Percentiles rank a stretch among this genome's conserved stretches.
phyloP scores from a whole-genome alignment of 2,113 vertebrate genomes.

The Chloropsis cyanopogon region DNA sequence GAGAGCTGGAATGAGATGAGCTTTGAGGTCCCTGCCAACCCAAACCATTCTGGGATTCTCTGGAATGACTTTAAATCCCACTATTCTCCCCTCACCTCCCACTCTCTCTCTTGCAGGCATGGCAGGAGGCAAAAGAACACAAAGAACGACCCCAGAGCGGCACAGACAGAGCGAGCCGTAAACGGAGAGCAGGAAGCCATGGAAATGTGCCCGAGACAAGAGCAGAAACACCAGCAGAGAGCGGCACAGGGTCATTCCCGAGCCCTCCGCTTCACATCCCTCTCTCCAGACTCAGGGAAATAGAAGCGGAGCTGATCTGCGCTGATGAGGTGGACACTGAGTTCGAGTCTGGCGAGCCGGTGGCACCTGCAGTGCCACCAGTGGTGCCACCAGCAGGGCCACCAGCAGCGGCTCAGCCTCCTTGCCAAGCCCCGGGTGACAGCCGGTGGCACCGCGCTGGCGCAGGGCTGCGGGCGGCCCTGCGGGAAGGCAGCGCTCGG shows the following conservation, averaged over 20 bases:
- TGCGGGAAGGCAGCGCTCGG: slow-evolving; percentile 70
- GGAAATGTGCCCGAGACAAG: background rate
- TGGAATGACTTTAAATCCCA: background rate
- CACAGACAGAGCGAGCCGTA: background rate
- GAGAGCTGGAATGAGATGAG: background rate
- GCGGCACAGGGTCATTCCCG: background rate
- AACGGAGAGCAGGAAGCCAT: slow-evolving; percentile 10
- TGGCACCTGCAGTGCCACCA: background rate
- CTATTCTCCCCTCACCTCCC: background rate
- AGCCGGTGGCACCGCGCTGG: slow-evolving; percentile 55
- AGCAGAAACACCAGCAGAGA: background rate
- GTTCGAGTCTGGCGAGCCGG: slow-evolving; percentile 40
- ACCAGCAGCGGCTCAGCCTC: background rate
- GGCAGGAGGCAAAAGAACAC: background rate
- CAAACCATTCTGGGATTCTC: background rate
- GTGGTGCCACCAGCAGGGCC: background rate
- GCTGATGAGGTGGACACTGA: slow-evolving; percentile 44
- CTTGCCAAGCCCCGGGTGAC: slow-evolving; percentile 16
- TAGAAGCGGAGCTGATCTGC: slow-evolving; percentile 72
- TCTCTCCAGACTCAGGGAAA: slow-evolving; percentile 56
- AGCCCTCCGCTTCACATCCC: background rate
- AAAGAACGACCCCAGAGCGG: background rate
- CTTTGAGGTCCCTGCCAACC: background rate
- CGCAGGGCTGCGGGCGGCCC: slow-evolving; percentile 62
- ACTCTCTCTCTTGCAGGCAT: rapidly evolving